These are phyloP conservation scores for Scortum barcoo DNA, from an alignment of 2,113 vertebrate genomes.

Conservation along the genomic window DNA sequence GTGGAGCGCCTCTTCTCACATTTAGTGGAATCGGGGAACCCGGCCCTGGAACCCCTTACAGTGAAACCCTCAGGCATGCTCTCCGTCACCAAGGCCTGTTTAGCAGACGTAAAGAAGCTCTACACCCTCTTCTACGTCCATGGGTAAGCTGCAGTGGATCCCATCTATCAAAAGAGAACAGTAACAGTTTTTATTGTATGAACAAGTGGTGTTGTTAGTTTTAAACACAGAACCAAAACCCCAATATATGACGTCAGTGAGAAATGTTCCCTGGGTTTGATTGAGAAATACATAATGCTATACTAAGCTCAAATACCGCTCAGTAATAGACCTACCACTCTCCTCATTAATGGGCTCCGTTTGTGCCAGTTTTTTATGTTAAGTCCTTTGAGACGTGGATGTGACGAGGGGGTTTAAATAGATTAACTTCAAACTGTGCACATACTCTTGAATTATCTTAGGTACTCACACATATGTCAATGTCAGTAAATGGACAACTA, in stretches of 20 bases:
- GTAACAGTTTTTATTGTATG: neutral
- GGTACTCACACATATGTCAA: neutral
- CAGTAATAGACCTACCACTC: neutral
- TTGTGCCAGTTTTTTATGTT: neutral
- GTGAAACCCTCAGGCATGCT: slow-evolving; percentile 93
- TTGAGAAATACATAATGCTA: neutral
- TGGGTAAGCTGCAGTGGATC: slow-evolving; percentile 92
- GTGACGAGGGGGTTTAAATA: neutral
- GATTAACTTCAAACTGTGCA: neutral
- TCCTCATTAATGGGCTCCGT: neutral
- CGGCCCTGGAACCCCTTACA: slow-evolving; percentile 93
- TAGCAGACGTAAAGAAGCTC: slow-evolving; percentile 93
- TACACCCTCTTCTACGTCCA: slow-evolving; percentile 95
- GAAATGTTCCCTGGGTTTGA: neutral
- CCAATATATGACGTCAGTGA: neutral
- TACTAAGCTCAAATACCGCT: neutral
- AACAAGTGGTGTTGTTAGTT: neutral
- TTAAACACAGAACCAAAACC: neutral
- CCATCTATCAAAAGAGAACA: too few species aligned
- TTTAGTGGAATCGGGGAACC: slow-evolving; percentile 94
- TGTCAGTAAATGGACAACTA: neutral
- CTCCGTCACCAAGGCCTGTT: slow-evolving; percentile 91
- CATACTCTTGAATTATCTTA: neutral
- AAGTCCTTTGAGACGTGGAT: neutral
- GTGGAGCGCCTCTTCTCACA: slow-evolving; percentile 97